Conservation (phyloP, 2,797 vertebrate species). For the Botia kubotai region DNA sequence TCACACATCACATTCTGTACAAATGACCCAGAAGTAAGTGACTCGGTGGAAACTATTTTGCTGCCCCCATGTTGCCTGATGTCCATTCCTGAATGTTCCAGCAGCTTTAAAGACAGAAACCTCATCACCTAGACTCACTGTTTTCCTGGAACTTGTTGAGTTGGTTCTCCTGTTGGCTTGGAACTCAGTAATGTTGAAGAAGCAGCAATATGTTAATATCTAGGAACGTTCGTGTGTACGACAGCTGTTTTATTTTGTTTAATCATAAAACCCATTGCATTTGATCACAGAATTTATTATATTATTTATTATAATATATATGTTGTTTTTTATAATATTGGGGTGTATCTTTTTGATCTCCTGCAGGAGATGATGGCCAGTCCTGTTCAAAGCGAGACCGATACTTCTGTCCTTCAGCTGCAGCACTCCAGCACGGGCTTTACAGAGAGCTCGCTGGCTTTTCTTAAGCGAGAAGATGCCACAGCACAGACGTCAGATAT, state of each 20-base stretch:
- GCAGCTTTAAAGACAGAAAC: conserved; percentile 72
- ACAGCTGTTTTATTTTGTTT: neutral
- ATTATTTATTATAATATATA: neutral
- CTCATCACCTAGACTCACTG: conserved; percentile 24
- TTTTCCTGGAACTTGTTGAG: conserved; percentile 1
- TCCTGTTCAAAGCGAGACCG: conserved; percentile 76
- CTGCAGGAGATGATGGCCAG: conserved; percentile 83
- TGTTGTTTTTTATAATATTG: neutral
- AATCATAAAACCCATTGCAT: neutral
- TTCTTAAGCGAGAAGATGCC: conserved; percentile 74
- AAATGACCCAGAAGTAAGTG: conserved; percentile 80
- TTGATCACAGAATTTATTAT: too few relatives aligned
- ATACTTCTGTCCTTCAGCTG: conserved; percentile 65
- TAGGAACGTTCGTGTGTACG: neutral
- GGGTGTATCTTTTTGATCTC: conserved; percentile 16
- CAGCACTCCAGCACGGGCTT: conserved; percentile 70
- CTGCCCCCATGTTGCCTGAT: conserved; percentile 68
- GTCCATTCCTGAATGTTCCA: conserved; percentile 63
- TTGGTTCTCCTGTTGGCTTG: conserved; percentile 9
- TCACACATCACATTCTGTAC: conserved; percentile 73
- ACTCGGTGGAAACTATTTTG: conserved; percentile 79
- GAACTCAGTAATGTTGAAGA: conserved; percentile 1
- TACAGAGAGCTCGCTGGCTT: conserved; percentile 74
- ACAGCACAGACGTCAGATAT: conserved; percentile 77
- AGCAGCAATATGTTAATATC: conserved; percentile 10